Percentiles rank a stretch among this genome's conserved stretches.
phyloP scores from a whole-genome alignment of 1,140 invertebrate species.

The Drosophila kohkoa region DNA sequence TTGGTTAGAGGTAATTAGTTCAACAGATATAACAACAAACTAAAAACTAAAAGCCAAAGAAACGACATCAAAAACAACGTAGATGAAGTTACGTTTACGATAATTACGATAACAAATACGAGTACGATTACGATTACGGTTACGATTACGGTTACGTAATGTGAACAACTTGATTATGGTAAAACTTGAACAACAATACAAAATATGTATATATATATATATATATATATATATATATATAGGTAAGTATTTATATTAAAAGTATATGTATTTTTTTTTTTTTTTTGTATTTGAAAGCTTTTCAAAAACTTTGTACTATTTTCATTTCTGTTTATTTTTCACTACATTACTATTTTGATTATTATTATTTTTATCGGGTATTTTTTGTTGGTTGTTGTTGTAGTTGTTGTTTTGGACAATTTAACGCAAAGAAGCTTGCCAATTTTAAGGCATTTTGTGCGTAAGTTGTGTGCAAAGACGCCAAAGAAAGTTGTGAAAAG shows the following conservation, averaged over 20 bases:
- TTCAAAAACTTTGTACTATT: slow-evolving; percentile 41
- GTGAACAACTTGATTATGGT: slow-evolving; percentile 68
- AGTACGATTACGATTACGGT: slow-evolving; percentile 45
- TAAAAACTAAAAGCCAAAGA: slow-evolving; percentile 65
- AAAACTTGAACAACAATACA: slow-evolving; percentile 76
- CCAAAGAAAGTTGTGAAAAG: not conserved
- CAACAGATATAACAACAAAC: slow-evolving; percentile 70
- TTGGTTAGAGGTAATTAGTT: slow-evolving; percentile 25
- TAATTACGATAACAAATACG: slow-evolving; percentile 52
- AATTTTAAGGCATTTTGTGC: slow-evolving; percentile 74
- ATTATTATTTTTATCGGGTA: not conserved
- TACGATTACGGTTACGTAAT: slow-evolving; percentile 60
- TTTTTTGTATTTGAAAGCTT: slow-evolving; percentile 18
- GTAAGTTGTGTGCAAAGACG: slow-evolving; percentile 43
- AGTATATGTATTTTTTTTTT: slow-evolving; percentile 24
- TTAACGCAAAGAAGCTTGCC: slow-evolving; percentile 68
- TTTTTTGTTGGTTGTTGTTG: slow-evolving; percentile 12
- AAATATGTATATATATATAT: slow-evolving; percentile 55
- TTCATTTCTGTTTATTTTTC: slow-evolving; percentile 23
- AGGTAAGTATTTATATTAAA: slow-evolving; percentile 41
- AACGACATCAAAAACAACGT: slow-evolving; percentile 76
- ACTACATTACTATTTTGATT: slow-evolving; percentile 11
- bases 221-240: slow-evolving; percentile 7
- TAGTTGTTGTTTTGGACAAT: slow-evolving; percentile 62
- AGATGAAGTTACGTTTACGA: slow-evolving; percentile 62